These are phyloP conservation scores for Alauda arvensis DNA, from an alignment of 2,797 vertebrate genomes.

Conservation along the genomic window DNA sequence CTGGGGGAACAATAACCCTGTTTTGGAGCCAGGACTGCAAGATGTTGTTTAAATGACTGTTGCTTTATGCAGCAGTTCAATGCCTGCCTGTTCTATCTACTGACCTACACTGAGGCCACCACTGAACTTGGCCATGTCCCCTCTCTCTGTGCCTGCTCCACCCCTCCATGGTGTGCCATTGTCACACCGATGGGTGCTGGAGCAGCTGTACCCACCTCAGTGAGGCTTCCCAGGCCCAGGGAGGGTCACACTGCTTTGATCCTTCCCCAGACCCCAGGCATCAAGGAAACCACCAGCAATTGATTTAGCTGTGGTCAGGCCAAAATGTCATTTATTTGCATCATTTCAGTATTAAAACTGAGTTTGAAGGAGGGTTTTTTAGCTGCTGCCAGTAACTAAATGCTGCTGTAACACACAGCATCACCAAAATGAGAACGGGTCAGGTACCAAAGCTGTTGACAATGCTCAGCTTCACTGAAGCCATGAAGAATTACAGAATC, in stretches of 20 bases:
- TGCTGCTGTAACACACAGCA: fast-evolving
- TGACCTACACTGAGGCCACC: not conserved
- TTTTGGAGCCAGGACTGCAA: not conserved
- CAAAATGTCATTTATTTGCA: not conserved
- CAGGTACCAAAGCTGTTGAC: not conserved
- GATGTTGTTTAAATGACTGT: not conserved
- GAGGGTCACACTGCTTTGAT: not conserved
- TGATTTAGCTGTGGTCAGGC: not conserved
- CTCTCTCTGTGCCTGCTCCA: not conserved
- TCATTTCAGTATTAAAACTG: not conserved
- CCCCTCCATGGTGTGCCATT: not conserved
- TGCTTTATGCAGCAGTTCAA: not conserved
- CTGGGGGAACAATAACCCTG: not conserved
- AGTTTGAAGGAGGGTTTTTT: not conserved
- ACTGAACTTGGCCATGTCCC: fast-evolving
- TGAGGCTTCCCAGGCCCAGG: not conserved
- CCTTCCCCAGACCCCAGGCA: not conserved
- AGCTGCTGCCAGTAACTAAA: not conserved
- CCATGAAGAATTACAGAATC: not conserved
- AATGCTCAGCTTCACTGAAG: not conserved
- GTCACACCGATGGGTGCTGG: not conserved
- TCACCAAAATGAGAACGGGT: not conserved
- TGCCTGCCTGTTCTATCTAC: not conserved
- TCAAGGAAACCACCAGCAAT: not conserved
- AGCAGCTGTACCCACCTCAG: not conserved